phyloP scores from a whole-genome alignment of 2,888 invertebrate genomes.

The Eurytoma californica region DNA sequence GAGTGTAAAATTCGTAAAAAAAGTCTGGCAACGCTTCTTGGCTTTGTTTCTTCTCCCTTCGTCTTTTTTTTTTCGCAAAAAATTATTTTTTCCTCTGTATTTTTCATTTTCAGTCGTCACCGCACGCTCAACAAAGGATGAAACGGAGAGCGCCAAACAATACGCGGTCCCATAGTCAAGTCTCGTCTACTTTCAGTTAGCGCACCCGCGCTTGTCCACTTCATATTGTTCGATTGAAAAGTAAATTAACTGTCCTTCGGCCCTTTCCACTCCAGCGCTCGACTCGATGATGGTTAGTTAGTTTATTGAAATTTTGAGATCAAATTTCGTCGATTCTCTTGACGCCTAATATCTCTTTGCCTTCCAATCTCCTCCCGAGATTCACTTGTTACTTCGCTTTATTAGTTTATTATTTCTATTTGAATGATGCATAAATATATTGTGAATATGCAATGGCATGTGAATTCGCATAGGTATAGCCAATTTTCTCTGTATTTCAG shows the following conservation, averaged over 20 bases:
- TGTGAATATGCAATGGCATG: too few relatives aligned
- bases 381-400: not conserved
- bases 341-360: not conserved
- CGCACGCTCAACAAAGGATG: slow-evolving; percentile 14
- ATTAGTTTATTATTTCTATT: not conserved
- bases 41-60: not conserved
- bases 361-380: not conserved
- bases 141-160: slow-evolving; percentile 27
- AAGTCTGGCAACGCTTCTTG: too few relatives aligned
- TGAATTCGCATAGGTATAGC: too few relatives aligned
- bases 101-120: slow-evolving; percentile 10
- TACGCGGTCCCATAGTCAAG: slow-evolving; percentile 24
- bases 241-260: slow-evolving; percentile 39
- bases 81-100: not conserved
- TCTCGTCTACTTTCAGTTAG: slow-evolving; percentile 30
- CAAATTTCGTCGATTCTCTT: slow-evolving; percentile 7
- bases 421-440: not conserved
- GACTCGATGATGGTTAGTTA: slow-evolving; percentile 22
- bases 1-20: too few relatives aligned
- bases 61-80: not conserved
- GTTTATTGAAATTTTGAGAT: slow-evolving; percentile 40
- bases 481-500: too few relatives aligned
- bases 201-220: slow-evolving; percentile 5
- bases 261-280: not conserved
- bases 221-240: slow-evolving; percentile 34